phyloP scores from a whole-genome alignment of 92 coral and sea anemone genomes.

The Epizoanthus scotinus region DNA sequence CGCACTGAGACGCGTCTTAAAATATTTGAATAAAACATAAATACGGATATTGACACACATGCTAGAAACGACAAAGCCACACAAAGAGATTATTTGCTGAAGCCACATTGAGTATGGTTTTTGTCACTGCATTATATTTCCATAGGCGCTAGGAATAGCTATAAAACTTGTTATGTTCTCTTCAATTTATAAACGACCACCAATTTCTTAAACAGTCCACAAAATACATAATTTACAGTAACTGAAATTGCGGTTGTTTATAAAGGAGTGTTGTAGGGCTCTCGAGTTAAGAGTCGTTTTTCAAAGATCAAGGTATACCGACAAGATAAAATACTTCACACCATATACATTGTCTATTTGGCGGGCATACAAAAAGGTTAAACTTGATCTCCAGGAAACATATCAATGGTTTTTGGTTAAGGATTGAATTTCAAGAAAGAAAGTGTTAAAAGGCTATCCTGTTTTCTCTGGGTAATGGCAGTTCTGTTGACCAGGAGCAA shows the following conservation, averaged over 20 bases:
- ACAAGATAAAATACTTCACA: not conserved
- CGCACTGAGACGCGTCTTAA: not conserved
- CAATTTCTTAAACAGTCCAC: not conserved
- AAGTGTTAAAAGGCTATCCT: not conserved
- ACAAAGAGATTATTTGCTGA: constrained; percentile 25
- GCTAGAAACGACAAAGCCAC: constrained; percentile 19
- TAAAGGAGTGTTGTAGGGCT: not conserved
- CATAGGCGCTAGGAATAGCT: not conserved
- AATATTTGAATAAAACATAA: constrained; percentile 19
- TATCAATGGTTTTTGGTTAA: not conserved
- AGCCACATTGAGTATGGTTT: not conserved
- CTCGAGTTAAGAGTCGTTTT: not conserved
- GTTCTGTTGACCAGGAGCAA: not conserved
- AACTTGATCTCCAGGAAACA: not conserved
- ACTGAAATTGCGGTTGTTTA: too few relatives aligned
- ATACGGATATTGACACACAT: constrained; percentile 10
- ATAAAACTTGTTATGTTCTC: not conserved
- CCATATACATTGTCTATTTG: not conserved
- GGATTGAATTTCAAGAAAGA: constrained; percentile 3
- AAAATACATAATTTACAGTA: too few relatives aligned
- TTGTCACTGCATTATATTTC: not conserved
- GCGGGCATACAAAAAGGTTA: not conserved
- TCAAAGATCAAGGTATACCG: not conserved
- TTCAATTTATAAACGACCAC: not conserved
- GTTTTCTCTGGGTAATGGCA: constrained; percentile 7